Conservation (phyloP, 2,888 invertebrate species). For the Chloromyia formosa region DNA sequence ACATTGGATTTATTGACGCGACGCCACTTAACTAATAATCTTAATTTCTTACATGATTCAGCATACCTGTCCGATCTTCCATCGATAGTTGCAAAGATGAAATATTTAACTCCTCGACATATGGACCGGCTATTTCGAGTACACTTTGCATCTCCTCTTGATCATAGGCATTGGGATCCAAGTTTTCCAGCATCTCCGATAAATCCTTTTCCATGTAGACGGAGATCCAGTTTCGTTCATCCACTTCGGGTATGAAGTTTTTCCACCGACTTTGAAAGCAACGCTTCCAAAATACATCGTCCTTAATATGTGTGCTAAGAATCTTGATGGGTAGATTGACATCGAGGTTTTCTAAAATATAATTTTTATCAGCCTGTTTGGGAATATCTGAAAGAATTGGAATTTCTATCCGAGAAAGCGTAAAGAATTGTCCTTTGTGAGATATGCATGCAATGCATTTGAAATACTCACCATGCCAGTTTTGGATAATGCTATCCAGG, state of each 20-base stretch:
- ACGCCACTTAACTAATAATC: too few species aligned
- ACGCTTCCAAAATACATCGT: conserved; percentile 62
- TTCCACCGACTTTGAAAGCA: conserved; percentile 60
- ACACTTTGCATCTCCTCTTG: conserved; percentile 58
- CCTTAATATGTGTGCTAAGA: conserved; percentile 59
- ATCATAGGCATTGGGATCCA: conserved; percentile 61
- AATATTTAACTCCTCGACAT: conserved; percentile 61
- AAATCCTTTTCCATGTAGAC: conserved; percentile 64
- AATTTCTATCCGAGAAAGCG: conserved; percentile 53
- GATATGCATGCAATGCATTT: conserved; percentile 5
- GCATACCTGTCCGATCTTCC: conserved; percentile 53
- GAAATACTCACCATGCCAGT: conserved; percentile 59
- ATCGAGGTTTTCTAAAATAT: conserved; percentile 60
- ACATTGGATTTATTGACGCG: too few species aligned
- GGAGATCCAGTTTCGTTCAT: conserved; percentile 58
- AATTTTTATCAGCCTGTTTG: conserved; percentile 60
- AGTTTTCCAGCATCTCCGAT: conserved; percentile 62
- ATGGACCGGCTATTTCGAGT: conserved; percentile 61
- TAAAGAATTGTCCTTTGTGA: background rate
- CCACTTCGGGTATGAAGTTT: conserved; percentile 52
- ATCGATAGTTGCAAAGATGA: conserved; percentile 59
- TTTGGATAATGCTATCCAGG: conserved; percentile 59
- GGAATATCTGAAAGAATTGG: conserved; percentile 58
- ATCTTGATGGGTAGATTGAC: conserved; percentile 59
- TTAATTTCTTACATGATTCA: too few species aligned